Percentiles rank a stretch among this genome's conserved stretches.
phyloP scores from a whole-genome alignment of 2,888 invertebrate species.

The Aspidapion aeneum region DNA sequence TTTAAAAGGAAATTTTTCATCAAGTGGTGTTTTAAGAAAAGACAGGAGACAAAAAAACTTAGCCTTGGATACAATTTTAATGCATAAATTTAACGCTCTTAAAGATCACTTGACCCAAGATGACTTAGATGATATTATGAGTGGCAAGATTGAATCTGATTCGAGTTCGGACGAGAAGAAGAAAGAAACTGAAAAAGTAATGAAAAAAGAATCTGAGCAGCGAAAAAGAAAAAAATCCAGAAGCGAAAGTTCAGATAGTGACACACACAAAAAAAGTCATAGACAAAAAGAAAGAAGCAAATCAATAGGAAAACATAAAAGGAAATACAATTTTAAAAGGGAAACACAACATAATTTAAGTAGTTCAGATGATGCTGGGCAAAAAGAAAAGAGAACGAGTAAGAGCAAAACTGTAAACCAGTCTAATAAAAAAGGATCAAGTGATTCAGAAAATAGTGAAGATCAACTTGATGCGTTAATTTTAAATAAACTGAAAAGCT shows the following conservation, averaged over 20 bases:
- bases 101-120: constrained; percentile 52
- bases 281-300: constrained; percentile 9
- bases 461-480: not conserved
- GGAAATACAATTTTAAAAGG: not conserved
- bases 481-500: constrained; percentile 13
- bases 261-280: constrained; percentile 1
- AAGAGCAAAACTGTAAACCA: not conserved
- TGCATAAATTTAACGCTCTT: constrained; percentile 66
- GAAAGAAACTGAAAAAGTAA: not conserved
- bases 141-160: constrained; percentile 47
- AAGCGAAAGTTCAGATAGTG: constrained; percentile 12
- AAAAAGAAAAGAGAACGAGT: constrained; percentile 10
- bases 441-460: constrained; percentile 22
- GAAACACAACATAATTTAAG: constrained; percentile 7
- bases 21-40: constrained; percentile 30
- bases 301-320: constrained; percentile 9
- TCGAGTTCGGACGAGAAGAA: constrained; percentile 32
- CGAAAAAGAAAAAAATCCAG: constrained; percentile 6
- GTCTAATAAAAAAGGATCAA: constrained; percentile 19
- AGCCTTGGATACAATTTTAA: constrained; percentile 65
- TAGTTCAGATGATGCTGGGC: constrained; percentile 2
- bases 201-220: constrained; percentile 9
- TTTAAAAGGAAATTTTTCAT: constrained; percentile 27
- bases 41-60: constrained; percentile 46
- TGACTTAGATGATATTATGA: constrained; percentile 44